A percentile compares a stretch with the other conserved stretches of the same genome.
phyloP scores from a whole-genome alignment of 2,113 vertebrate species.

The Corythaixoides concolor region DNA sequence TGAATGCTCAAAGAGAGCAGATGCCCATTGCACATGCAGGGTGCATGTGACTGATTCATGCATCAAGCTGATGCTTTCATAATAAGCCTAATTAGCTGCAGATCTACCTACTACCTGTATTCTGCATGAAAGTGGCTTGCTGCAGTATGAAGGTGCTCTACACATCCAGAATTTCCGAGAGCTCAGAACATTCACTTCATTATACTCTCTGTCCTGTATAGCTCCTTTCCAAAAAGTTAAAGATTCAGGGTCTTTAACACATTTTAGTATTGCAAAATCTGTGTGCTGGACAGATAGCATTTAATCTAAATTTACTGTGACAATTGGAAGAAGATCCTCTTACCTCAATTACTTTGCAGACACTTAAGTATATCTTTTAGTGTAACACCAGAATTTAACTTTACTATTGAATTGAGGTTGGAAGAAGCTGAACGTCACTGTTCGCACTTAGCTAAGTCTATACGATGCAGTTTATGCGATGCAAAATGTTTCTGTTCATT shows the following conservation, averaged over 20 bases:
- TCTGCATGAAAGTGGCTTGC: not conserved
- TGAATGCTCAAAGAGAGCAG: not conserved
- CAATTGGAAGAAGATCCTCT: not conserved
- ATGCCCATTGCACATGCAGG: not conserved
- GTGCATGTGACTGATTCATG: not conserved
- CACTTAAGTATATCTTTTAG: not conserved
- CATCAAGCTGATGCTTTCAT: not conserved
- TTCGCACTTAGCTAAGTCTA: not conserved
- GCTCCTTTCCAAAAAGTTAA: not conserved
- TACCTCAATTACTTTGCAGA: not conserved
- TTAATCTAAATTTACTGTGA: not conserved
- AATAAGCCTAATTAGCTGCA: not conserved
- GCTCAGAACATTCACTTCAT: rapidly evolving
- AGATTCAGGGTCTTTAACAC: not conserved
- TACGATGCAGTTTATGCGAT: not conserved
- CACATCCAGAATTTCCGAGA: not conserved
- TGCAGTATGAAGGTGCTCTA: not conserved
- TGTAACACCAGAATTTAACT: not conserved
- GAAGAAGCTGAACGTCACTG: not conserved
- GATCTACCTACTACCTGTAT: not conserved
- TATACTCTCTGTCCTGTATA: rapidly evolving
- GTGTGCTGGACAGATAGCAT: not conserved
- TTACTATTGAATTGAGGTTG: not conserved
- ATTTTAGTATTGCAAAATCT: not conserved
- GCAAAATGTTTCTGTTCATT: not conserved